Conservation (phyloP, 2,797 vertebrate genomes). For the Oryzias sinensis region DNA sequence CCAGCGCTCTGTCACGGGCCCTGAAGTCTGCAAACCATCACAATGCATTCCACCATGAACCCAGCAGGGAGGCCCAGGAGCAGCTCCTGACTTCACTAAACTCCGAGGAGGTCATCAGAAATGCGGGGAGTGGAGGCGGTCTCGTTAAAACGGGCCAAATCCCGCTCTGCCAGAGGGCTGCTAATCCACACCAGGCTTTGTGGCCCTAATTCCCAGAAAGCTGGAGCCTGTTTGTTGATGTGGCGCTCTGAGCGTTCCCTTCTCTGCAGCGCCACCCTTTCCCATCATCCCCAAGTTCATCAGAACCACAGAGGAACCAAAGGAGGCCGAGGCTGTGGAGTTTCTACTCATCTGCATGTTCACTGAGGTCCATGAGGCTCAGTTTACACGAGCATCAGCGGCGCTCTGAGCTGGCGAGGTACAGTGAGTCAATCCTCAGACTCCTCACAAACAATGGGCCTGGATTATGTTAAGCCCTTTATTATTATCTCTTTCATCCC, state of each 20-base stretch:
- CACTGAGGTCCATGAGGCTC: background rate
- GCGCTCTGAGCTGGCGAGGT: slow-evolving; percentile 3
- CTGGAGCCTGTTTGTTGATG: slow-evolving; percentile 50
- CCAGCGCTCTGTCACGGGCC: slow-evolving; percentile 49
- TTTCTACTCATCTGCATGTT: background rate
- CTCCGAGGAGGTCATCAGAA: slow-evolving; percentile 43
- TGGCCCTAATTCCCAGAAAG: slow-evolving; percentile 46
- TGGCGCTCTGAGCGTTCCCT: background rate
- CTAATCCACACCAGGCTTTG: slow-evolving; percentile 50
- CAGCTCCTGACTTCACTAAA: slow-evolving; percentile 8
- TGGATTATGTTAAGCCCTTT: slow-evolving; percentile 73
- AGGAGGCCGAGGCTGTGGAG: background rate
- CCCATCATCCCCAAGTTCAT: background rate
- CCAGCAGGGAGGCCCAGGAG: slow-evolving; percentile 4
- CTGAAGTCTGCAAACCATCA: slow-evolving; percentile 50
- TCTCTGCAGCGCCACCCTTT: background rate
- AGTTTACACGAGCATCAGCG: slow-evolving; percentile 3
- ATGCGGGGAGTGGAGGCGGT: slow-evolving; percentile 37
- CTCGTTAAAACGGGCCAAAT: slow-evolving; percentile 61
- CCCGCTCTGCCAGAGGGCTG: slow-evolving; percentile 44
- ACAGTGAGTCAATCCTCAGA: slow-evolving; percentile 22
- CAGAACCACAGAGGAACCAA: slow-evolving; percentile 3
- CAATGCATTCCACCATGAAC: slow-evolving; percentile 54
- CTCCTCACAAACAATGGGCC: slow-evolving; percentile 48
- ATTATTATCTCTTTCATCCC: slow-evolving; percentile 61